A percentile compares a stretch with the other conserved stretches of the same genome.
phyloP scores from a whole-genome alignment of 2,113 vertebrate genomes.

The Chloropsis hardwickii region DNA sequence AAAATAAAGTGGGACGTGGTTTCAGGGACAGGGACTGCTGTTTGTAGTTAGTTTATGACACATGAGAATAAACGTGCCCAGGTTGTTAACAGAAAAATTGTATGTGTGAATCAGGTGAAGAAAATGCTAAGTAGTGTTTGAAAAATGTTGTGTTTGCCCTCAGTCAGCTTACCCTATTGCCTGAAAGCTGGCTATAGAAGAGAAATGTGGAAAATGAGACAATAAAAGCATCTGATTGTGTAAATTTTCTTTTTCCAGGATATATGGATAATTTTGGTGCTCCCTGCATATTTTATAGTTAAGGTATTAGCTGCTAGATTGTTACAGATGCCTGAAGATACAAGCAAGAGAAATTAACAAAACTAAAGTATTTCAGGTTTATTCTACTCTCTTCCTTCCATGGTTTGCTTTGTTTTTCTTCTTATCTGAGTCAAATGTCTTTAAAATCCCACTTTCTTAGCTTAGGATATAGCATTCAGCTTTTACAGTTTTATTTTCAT shows the following conservation, averaged over 20 bases:
- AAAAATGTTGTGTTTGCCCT: background rate
- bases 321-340: background rate
- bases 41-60: background rate
- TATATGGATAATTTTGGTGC: background rate
- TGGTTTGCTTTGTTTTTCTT: background rate
- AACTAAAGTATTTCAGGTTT: background rate
- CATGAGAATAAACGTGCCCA: background rate
- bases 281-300: background rate
- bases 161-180: background rate
- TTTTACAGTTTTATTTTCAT: background rate
- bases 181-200: background rate
- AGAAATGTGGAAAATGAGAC: background rate
- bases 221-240: background rate
- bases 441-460: background rate
- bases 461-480: background rate
- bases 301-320: background rate
- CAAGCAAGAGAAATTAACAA: background rate
- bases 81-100: background rate
- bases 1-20: background rate
- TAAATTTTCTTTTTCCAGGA: background rate
- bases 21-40: background rate
- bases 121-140: background rate
- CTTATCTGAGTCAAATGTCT: background rate
- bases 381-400: background rate
- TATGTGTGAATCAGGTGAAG: background rate